Evolutionary conservation across 92 coral and sea anemone species (phyloP).

Genomic region (Virgularia gustaviana): DNA sequence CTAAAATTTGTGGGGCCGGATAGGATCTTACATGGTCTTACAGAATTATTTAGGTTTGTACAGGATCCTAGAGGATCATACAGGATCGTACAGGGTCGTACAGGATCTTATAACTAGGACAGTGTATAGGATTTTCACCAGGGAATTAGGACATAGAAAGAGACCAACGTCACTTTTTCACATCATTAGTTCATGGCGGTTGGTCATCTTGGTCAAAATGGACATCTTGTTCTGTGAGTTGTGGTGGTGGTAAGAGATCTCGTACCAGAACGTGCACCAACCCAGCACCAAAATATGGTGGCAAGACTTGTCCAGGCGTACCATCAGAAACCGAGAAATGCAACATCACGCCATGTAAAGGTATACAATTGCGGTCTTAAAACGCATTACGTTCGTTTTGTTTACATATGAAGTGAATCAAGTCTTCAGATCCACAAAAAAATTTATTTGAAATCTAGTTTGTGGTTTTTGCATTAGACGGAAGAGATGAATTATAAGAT

Average conservation of each 20-base stretch:
- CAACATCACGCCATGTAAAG: neutral
- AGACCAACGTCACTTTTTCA: neutral
- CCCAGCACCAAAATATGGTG: constrained; percentile 26
- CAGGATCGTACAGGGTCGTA: too few species aligned
- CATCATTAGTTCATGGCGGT: neutral
- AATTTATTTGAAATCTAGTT: too few species aligned
- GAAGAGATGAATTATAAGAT: neutral
- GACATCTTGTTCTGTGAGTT: constrained; percentile 5
- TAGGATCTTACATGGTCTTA: too few species aligned
- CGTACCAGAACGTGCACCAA: constrained; percentile 25
- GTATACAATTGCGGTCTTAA: neutral
- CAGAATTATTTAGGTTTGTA: too few species aligned
- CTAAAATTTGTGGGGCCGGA: too few species aligned
- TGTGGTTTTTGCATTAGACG: neutral
- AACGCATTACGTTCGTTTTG: too few species aligned
- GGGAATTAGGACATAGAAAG: neutral
- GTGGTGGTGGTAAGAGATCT: constrained; percentile 12
- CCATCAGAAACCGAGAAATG: neutral
- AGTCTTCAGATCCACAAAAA: too few species aligned
- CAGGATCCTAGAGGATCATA: too few species aligned
- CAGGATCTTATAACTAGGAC: too few species aligned
- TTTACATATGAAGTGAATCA: too few species aligned
- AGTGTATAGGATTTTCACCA: too few species aligned
- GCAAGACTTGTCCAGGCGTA: constrained; percentile 14
- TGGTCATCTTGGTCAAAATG: constrained; percentile 24